These are phyloP conservation scores for Wiebesia pumilae DNA, from an alignment of 1,140 invertebrate species.

Conservation along the genomic window DNA sequence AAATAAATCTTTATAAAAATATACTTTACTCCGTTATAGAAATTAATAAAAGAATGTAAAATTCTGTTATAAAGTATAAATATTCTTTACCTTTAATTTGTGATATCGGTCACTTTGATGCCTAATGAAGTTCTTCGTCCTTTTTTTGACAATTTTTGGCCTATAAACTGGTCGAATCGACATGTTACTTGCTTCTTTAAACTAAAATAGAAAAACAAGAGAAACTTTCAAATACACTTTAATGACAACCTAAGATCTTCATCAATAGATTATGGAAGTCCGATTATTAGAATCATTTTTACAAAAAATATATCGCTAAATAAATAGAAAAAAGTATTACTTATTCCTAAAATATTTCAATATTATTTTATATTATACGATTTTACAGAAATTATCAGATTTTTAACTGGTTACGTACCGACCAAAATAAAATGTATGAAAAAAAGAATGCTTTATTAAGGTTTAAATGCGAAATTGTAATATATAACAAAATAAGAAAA, in stretches of 20 bases:
- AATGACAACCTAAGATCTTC: neutral
- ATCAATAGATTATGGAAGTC: conserved; percentile 21
- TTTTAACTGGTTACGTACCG: conserved; percentile 55
- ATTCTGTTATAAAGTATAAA: neutral
- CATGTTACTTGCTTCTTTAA: conserved; percentile 76
- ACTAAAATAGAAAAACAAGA: conserved; percentile 59
- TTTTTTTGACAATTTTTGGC: conserved; percentile 94
- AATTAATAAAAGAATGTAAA: too few relatives aligned
- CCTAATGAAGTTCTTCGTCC: conserved; percentile 96
- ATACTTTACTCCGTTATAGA: neutral
- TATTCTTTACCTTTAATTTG: conserved; percentile 86
- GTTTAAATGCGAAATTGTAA: neutral
- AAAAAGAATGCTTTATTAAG: conserved; percentile 52
- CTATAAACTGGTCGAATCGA: conserved; percentile 90
- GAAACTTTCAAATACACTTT: conserved; percentile 15
- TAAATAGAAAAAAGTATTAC: conserved; percentile 31
- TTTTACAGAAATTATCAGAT: conserved; percentile 57
- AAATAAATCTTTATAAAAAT: neutral
- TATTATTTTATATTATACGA: conserved; percentile 45
- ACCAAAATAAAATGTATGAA: conserved; percentile 48
- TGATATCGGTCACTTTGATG: conserved; percentile 98
- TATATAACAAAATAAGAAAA: neutral
- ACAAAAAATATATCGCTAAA: conserved; percentile 47
- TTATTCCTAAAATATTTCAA: conserved; percentile 16
- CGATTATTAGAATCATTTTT: conserved; percentile 15